Evolutionary conservation across 2,797 vertebrate genomes (phyloP).

Genomic region (Cygnus olor): DNA sequence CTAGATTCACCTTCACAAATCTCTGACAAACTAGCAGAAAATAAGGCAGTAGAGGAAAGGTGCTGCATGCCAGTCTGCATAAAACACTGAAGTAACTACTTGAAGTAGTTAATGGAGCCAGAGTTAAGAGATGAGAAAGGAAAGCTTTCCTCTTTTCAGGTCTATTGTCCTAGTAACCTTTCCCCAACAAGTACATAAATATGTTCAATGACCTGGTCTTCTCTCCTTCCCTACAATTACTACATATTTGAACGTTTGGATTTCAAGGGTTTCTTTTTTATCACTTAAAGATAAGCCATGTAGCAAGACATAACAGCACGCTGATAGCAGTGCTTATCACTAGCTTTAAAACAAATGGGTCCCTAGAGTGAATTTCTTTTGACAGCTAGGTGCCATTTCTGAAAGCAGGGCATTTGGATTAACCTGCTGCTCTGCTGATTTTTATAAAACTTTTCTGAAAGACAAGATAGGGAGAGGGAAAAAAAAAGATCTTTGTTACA

Average conservation of each 20-base stretch:
- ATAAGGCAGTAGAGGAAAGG: neutral
- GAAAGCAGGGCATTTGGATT: neutral
- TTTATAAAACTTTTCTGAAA: neutral
- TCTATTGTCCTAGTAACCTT: neutral
- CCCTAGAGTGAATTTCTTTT: conserved; percentile 13
- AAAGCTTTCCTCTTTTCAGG: neutral
- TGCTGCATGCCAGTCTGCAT: neutral
- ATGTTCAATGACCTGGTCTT: neutral
- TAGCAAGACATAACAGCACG: conserved; percentile 7
- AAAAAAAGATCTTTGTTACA: neutral
- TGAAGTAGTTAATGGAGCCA: neutral
- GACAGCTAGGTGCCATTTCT: conserved; percentile 53
- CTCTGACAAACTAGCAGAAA: neutral
- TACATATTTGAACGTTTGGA: neutral
- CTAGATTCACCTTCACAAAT: neutral
- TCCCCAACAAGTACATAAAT: neutral
- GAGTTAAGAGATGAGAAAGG: neutral
- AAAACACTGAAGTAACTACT: neutral
- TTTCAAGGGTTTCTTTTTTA: conserved; percentile 40
- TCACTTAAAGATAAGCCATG: conserved; percentile 8
- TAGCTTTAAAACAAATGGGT: conserved; percentile 25
- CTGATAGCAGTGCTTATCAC: conserved; percentile 38
- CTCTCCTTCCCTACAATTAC: neutral
- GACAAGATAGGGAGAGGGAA: neutral
- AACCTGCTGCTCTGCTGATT: neutral